Conservation (phyloP, 1,140 invertebrate species). For the Brachionus angularis region DNA sequence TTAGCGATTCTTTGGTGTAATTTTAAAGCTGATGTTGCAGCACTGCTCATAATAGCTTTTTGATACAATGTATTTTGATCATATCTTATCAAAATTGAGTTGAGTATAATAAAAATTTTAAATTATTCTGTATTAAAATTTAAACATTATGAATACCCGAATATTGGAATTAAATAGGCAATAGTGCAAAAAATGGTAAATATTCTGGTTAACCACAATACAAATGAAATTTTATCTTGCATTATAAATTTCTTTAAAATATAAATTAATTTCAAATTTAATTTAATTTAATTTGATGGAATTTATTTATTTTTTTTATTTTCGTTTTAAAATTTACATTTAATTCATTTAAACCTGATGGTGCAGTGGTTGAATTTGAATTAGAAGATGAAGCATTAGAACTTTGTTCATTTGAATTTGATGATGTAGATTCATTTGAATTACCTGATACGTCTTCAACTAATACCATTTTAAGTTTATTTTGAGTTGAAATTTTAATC, state of each 20-base stretch:
- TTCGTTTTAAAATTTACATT: too few relatives aligned
- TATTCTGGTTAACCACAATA: conserved; percentile 74
- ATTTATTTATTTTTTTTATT: too few relatives aligned
- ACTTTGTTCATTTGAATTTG: neutral
- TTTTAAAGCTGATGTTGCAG: conserved; percentile 83
- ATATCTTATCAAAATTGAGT: neutral
- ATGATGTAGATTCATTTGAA: neutral
- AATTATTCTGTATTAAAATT: conserved; percentile 12
- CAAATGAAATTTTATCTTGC: conserved; percentile 76
- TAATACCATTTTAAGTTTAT: conserved; percentile 12
- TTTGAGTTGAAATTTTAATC: neutral
- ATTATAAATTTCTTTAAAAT: conserved; percentile 63
- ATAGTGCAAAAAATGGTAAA: conserved; percentile 75
- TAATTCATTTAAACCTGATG: too few relatives aligned
- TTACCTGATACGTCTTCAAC: conserved; percentile 25
- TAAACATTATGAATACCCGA: conserved; percentile 67
- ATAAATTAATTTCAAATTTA: neutral
- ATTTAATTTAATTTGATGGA: too few relatives aligned
- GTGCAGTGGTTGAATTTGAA: too few relatives aligned
- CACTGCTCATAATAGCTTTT: conserved; percentile 81
- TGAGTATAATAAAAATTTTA: neutral
- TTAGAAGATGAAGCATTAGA: too few relatives aligned
- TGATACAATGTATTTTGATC: conserved; percentile 64
- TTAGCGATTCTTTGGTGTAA: conserved; percentile 82
- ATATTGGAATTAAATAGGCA: conserved; percentile 77